Evolutionary conservation across 2,888 invertebrate species (phyloP).

Genomic region (Lepidochitona cinerea): DNA sequence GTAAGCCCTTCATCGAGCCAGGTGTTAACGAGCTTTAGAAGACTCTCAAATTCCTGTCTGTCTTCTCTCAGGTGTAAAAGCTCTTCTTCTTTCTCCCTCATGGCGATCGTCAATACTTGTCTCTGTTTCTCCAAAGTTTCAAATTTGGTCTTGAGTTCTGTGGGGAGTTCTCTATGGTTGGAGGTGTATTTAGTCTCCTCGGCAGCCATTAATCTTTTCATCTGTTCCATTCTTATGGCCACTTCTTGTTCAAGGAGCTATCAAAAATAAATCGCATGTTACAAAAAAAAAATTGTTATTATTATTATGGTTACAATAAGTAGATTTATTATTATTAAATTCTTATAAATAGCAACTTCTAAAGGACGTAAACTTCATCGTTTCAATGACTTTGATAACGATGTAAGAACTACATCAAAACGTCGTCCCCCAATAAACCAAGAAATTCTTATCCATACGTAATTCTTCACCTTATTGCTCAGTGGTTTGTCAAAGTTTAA

Average conservation of each 20-base stretch:
- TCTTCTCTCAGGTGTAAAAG: slow-evolving; percentile 50
- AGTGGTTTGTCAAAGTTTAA: too few relatives aligned
- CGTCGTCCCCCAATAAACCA: too few relatives aligned
- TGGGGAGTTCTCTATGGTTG: slow-evolving; percentile 44
- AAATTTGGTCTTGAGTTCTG: slow-evolving; percentile 44
- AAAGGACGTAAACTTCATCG: too few relatives aligned
- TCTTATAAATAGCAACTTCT: too few relatives aligned
- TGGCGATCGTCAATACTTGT: slow-evolving; percentile 34
- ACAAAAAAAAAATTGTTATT: background rate
- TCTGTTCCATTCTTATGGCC: slow-evolving; percentile 47
- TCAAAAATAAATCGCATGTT: background rate
- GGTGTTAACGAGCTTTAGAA: slow-evolving; percentile 37
- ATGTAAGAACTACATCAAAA: too few relatives aligned
- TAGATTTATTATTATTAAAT: too few relatives aligned
- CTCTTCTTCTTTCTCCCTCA: slow-evolving; percentile 52
- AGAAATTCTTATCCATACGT: too few relatives aligned
- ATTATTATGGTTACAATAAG: too few relatives aligned
- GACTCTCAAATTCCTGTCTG: slow-evolving; percentile 40
- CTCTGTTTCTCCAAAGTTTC: slow-evolving; percentile 42
- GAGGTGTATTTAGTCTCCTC: slow-evolving; percentile 52
- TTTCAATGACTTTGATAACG: too few relatives aligned
- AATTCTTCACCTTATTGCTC: too few relatives aligned
- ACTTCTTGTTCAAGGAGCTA: slow-evolving; percentile 57
- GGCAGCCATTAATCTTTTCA: slow-evolving; percentile 40
- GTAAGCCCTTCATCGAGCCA: slow-evolving; percentile 53